Evolutionary conservation across 2,888 invertebrate species (phyloP).

Genomic region (Sphaeridia pumilis): DNA sequence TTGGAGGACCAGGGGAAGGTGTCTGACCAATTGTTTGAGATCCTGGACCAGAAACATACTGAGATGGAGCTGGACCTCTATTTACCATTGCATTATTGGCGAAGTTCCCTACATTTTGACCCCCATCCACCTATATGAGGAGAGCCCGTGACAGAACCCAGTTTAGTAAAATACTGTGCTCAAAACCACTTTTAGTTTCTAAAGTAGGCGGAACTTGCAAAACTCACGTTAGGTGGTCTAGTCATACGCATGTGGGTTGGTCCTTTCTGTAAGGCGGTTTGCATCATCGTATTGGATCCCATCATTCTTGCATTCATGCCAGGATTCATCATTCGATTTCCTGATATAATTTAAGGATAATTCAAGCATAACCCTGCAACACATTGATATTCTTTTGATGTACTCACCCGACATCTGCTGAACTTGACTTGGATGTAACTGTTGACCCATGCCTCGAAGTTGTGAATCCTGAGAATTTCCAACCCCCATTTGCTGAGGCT

Average conservation of each 20-base stretch:
- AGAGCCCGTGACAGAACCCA: not conserved
- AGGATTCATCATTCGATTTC: not conserved
- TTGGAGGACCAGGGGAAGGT: slow-evolving; percentile 11
- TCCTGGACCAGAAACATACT: not conserved
- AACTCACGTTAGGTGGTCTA: slow-evolving; percentile 38
- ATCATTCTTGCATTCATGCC: slow-evolving; percentile 22
- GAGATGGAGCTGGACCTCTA: not conserved
- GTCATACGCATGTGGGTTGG: slow-evolving; percentile 41
- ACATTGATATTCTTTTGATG: not conserved
- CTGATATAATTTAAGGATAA: not conserved
- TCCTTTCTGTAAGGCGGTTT: slow-evolving; percentile 21
- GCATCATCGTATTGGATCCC: slow-evolving; percentile 17
- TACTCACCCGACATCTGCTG: slow-evolving; percentile 39
- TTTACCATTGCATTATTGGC: slow-evolving; percentile 38
- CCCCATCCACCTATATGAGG: not conserved
- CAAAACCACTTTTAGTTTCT: slow-evolving; percentile 1
- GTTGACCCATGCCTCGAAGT: not conserved
- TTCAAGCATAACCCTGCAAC: not conserved
- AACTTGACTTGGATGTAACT: slow-evolving; percentile 36
- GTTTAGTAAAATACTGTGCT: not conserved
- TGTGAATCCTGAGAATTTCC: slow-evolving; percentile 1
- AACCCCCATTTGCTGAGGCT: not conserved
- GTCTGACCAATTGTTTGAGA: slow-evolving; percentile 7
- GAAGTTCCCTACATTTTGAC: not conserved
- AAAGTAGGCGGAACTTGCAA: not conserved